These are phyloP conservation scores for Drosophila cognata DNA, from an alignment of 2,888 invertebrate species.

Conservation along the genomic window DNA sequence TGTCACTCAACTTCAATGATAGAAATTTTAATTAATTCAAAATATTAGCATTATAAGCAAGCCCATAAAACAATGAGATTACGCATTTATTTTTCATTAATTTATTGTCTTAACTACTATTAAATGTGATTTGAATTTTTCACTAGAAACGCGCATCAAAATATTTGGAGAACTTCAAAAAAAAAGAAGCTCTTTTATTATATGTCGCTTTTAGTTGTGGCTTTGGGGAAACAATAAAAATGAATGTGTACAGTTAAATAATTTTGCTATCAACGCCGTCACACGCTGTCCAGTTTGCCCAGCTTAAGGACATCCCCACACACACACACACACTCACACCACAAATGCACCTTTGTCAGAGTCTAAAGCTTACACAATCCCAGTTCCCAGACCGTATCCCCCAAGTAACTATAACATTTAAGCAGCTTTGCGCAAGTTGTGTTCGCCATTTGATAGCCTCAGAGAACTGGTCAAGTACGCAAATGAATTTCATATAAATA, in stretches of 20 bases:
- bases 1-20: neutral
- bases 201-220: neutral
- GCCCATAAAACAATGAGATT: neutral
- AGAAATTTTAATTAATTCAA: neutral
- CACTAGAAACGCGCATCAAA: neutral
- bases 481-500: constrained; percentile 50
- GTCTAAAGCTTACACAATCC: constrained; percentile 15
- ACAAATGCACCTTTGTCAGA: constrained; percentile 54
- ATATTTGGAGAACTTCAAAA: neutral
- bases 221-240: constrained; percentile 60
- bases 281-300: constrained; percentile 46
- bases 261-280: constrained; percentile 65
- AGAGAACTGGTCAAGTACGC: constrained; percentile 18
- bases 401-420: constrained; percentile 82
- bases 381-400: constrained; percentile 1
- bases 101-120: neutral
- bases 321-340: constrained; percentile 1
- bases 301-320: constrained; percentile 41
- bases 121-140: neutral
- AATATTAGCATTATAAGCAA: fast-evolving
- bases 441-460: constrained; percentile 68
- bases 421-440: constrained; percentile 80
- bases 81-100: neutral
- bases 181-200: neutral
- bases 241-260: constrained; percentile 53